Evolutionary conservation across 2,113 vertebrate species (phyloP).

Genomic region (Astur gentilis): DNA sequence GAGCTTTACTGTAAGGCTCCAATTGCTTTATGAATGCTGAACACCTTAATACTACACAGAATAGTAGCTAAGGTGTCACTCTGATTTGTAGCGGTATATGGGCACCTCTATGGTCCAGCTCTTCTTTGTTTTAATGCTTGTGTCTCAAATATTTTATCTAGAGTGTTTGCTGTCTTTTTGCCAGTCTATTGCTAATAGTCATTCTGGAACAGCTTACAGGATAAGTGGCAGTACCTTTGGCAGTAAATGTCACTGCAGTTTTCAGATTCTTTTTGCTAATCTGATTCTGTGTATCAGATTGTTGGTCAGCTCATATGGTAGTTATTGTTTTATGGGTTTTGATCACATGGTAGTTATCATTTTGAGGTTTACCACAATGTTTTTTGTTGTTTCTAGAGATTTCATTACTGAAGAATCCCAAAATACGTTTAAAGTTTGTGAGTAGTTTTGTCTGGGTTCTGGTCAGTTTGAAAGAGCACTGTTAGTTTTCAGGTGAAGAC

Average conservation of each 20-base stretch:
- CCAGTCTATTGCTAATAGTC: not conserved
- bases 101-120: not conserved
- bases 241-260: not conserved
- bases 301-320: not conserved
- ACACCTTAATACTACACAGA: not conserved
- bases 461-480: not conserved
- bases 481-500: not conserved
- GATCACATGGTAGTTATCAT: not conserved
- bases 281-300: not conserved
- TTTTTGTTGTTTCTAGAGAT: not conserved
- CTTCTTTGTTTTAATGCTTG: not conserved
- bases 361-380: not conserved
- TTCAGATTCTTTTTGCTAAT: not conserved
- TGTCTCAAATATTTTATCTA: not conserved
- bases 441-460: not conserved
- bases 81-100: not conserved
- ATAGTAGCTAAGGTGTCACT: not conserved
- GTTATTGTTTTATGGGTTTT: not conserved
- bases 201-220: not conserved
- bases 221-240: not conserved
- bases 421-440: not conserved
- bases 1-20: not conserved
- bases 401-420: not conserved
- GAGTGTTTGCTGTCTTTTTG: not conserved
- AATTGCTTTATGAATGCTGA: not conserved